These are phyloP conservation scores for Catostomus latipinnis DNA, from an alignment of 2,797 vertebrate genomes.

Conservation along the genomic window DNA sequence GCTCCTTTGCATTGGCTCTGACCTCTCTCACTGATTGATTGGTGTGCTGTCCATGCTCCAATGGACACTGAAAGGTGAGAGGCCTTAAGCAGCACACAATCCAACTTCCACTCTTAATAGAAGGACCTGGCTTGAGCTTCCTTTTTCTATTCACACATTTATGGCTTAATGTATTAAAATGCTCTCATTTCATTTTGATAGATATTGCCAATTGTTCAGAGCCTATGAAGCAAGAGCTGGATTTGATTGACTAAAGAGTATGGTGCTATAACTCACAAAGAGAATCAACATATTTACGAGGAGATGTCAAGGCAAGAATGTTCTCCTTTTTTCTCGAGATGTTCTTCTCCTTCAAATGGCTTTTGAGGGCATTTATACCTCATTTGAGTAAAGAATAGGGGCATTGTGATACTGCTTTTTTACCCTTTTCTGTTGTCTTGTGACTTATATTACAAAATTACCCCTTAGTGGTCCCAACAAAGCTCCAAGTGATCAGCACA, in stretches of 20 bases:
- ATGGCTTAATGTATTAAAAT: conserved; percentile 50
- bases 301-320: conserved; percentile 53
- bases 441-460: conserved; percentile 57
- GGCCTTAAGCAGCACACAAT: conserved; percentile 37
- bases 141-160: conserved; percentile 37
- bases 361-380: conserved; percentile 59
- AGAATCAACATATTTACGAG: conserved; percentile 58
- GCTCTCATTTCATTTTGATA: conserved; percentile 52
- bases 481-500: conserved; percentile 46
- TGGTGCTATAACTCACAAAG: conserved; percentile 52
- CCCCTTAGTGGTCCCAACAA: conserved; percentile 46
- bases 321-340: conserved; percentile 51
- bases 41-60: conserved; percentile 51
- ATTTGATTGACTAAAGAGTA: conserved; percentile 44
- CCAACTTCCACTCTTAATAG: conserved; percentile 27
- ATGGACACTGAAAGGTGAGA: conserved; percentile 42
- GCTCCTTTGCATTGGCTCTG: conserved; percentile 45
- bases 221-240: conserved; percentile 41
- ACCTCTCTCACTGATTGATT: conserved; percentile 57
- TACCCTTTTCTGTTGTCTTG: conserved; percentile 56
- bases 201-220: conserved; percentile 50
- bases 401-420: conserved; percentile 39
- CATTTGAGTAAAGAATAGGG: conserved; percentile 57
- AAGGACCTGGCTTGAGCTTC: not conserved
- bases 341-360: conserved; percentile 53